Percentiles rank a stretch among this genome's conserved stretches.
phyloP scores from a whole-genome alignment of 2,113 vertebrate species.

The Syngnathus scovelli region DNA sequence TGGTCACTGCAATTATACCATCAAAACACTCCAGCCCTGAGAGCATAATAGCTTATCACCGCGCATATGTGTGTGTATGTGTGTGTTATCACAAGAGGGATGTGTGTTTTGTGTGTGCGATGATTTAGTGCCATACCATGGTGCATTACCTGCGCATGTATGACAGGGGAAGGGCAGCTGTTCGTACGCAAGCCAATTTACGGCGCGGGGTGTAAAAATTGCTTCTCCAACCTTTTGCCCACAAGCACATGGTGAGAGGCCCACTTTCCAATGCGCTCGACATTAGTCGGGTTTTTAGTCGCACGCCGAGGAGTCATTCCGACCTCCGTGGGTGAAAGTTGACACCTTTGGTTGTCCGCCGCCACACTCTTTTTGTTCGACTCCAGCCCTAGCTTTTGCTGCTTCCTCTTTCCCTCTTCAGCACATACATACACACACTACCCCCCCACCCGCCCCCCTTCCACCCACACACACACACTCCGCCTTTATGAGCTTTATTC shows the following conservation, averaged over 20 bases:
- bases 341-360: constrained; percentile 42
- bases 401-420: constrained; percentile 38
- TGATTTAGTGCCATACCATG: constrained; percentile 51
- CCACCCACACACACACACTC: constrained; percentile 18
- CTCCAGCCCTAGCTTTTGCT: constrained; percentile 23
- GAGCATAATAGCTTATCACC: constrained; percentile 71
- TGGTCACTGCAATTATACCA: constrained; percentile 79
- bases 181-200: constrained; percentile 41
- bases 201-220: constrained; percentile 21
- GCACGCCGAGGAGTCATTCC: constrained; percentile 35
- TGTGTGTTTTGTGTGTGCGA: constrained; percentile 17
- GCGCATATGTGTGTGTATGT: constrained; percentile 16
- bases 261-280: constrained; percentile 9
- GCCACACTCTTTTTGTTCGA: constrained; percentile 28
- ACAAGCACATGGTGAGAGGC: constrained; percentile 19
- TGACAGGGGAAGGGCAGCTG: constrained; percentile 39
- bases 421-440: constrained; percentile 14
- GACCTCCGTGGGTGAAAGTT: constrained; percentile 58
- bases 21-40: constrained; percentile 78
- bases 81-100: constrained; percentile 4
- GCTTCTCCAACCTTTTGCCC: constrained; percentile 12
- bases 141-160: constrained; percentile 51
- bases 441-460: no score
- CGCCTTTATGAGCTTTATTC: constrained; percentile 24
- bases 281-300: neutral